A percentile compares a stretch with the other conserved stretches of the same genome.
Evolutionary conservation across 1,140 invertebrate species (phyloP).

Genomic region (Delia radicum): DNA sequence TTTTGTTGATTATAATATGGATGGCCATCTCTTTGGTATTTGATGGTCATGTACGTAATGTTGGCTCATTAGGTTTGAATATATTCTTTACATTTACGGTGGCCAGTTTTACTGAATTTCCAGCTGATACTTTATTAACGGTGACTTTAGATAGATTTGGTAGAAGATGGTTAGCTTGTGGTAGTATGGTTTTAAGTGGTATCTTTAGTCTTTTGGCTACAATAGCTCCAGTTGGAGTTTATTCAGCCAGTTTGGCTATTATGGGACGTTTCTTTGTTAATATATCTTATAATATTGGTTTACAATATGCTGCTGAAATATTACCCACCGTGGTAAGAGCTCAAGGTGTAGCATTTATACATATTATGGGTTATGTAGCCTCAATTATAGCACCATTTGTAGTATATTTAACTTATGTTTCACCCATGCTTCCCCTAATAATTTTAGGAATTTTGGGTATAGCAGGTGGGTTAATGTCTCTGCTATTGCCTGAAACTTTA

Average conservation of each 20-base stretch:
- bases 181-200: conserved; percentile 75
- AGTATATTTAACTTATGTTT: conserved; percentile 72
- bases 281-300: conserved; percentile 84
- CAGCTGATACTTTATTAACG: conserved; percentile 80
- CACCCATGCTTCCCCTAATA: conserved; percentile 68
- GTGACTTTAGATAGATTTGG: conserved; percentile 78
- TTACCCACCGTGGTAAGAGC: conserved; percentile 83
- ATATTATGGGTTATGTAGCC: conserved; percentile 82
- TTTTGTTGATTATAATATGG: conserved; percentile 79
- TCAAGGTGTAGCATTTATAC: conserved; percentile 79
- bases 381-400: conserved; percentile 80
- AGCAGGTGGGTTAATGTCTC: conserved; percentile 68
- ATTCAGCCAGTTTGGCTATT: conserved; percentile 71
- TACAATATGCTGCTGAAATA: conserved; percentile 85
- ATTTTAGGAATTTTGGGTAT: conserved; percentile 75
- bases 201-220: conserved; percentile 76
- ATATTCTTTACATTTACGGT: conserved; percentile 83
- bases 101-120: conserved; percentile 70
- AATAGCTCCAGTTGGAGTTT: conserved; percentile 63
- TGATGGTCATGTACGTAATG: conserved; percentile 82
- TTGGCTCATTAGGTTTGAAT: conserved; percentile 75
- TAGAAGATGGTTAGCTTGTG: conserved; percentile 78
- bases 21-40: conserved; percentile 85
- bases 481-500: conserved; percentile 81
- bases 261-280: conserved; percentile 80